Conservation (phyloP, 2,113 vertebrate genomes). For the Bos indicus region DNA sequence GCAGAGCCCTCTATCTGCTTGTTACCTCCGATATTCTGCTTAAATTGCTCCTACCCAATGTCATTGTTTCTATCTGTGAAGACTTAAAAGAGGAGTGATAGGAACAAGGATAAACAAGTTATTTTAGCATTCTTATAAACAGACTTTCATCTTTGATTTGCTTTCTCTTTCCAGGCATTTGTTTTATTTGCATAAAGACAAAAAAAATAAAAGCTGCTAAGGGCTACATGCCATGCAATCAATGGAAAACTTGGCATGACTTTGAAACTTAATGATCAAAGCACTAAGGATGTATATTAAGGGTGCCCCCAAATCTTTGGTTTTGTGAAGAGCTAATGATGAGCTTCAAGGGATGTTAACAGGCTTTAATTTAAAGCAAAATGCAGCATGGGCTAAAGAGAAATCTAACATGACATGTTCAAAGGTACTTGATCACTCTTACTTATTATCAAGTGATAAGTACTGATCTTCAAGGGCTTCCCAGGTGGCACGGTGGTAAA, state of each 20-base stretch:
- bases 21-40: neutral
- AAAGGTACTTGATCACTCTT: neutral
- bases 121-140: conserved; percentile 39
- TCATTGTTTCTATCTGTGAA: conserved; percentile 44
- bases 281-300: neutral
- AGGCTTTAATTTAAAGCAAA: conserved; percentile 16
- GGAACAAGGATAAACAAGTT: conserved; percentile 42
- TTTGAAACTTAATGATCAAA: conserved; percentile 61
- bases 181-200: conserved; percentile 65
- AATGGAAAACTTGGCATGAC: conserved; percentile 35
- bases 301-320: neutral
- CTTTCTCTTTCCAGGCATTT: conserved; percentile 35
- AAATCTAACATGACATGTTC: neutral
- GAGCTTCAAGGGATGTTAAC: neutral
- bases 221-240: conserved; percentile 23
- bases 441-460: neutral
- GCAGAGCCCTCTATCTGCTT: neutral
- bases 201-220: conserved; percentile 58
- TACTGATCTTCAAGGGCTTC: neutral
- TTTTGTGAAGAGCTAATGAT: conserved; percentile 36
- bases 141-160: conserved; percentile 56
- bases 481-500: neutral
- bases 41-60: neutral
- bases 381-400: neutral
- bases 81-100: conserved; percentile 30